Conservation (phyloP, 2,797 vertebrate genomes). For the Todus mexicanus region DNA sequence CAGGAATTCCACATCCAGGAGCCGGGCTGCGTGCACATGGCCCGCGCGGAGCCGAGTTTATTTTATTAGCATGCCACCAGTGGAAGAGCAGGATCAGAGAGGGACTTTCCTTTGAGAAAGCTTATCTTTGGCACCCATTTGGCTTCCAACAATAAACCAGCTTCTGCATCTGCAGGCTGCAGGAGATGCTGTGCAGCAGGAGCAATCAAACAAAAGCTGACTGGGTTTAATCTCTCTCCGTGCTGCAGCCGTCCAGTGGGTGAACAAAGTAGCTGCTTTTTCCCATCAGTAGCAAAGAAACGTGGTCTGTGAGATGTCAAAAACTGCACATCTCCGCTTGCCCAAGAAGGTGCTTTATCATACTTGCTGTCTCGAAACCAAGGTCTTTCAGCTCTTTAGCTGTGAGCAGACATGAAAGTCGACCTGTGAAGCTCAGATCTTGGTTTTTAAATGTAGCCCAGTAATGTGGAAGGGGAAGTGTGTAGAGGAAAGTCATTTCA, state of each 20-base stretch:
- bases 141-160: not conserved
- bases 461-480: not conserved
- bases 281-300: not conserved
- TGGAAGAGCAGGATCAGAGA: not conserved
- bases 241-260: fast-evolving
- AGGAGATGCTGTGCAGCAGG: not conserved
- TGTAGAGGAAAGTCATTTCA: not conserved
- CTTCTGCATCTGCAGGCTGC: not conserved
- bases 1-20: slow-evolving; percentile 21
- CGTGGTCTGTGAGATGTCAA: fast-evolving
- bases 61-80: not conserved
- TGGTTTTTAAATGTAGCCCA: not conserved
- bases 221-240: not conserved
- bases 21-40: not conserved
- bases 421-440: not conserved
- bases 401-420: not conserved
- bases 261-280: not conserved
- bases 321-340: not conserved
- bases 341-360: not conserved
- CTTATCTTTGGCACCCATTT: slow-evolving; percentile 37
- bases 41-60: not conserved
- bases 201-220: not conserved
- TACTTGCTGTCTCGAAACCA: not conserved
- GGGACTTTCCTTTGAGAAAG: not conserved
- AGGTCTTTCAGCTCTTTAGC: not conserved